A percentile compares a stretch with the other conserved stretches of the same genome.
Evolutionary conservation across 2,888 invertebrate genomes (phyloP).

Genomic region (Hirtodrosophila alboralis): DNA sequence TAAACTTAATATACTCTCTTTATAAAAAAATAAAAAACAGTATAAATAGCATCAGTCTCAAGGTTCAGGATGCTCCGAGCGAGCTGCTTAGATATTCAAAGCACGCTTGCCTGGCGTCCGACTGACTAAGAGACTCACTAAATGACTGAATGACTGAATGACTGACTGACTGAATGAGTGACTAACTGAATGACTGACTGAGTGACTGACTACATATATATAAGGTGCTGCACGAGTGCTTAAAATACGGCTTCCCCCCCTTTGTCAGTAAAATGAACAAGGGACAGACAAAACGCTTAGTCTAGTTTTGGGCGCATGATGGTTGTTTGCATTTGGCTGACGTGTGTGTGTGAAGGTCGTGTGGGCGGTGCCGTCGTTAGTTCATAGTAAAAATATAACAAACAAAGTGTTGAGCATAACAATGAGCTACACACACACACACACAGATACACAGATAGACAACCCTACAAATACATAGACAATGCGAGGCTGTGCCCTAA

Average conservation of each 20-base stretch:
- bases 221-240: slow-evolving; percentile 57
- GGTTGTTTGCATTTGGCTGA: slow-evolving; percentile 49
- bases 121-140: slow-evolving; percentile 27
- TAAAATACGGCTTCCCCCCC: slow-evolving; percentile 54
- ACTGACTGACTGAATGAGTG: slow-evolving; percentile 5
- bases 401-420: slow-evolving; percentile 75
- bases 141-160: slow-evolving; percentile 20
- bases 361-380: slow-evolving; percentile 34
- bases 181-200: slow-evolving; percentile 12
- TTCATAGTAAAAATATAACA: slow-evolving; percentile 45
- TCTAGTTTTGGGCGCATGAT: slow-evolving; percentile 57
- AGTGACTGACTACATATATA: slow-evolving; percentile 9
- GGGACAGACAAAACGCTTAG: slow-evolving; percentile 61
- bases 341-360: slow-evolving; percentile 68
- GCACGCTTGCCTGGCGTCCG: slow-evolving; percentile 43
- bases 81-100: slow-evolving; percentile 58
- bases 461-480: slow-evolving; percentile 6
- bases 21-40: too few relatives aligned
- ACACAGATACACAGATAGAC: slow-evolving; percentile 21
- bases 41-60: slow-evolving; percentile 24
- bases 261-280: slow-evolving; percentile 37
- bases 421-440: slow-evolving; percentile 54
- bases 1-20: too few relatives aligned
- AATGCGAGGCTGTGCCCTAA: slow-evolving; percentile 25
- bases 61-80: slow-evolving; percentile 15